Evolutionary conservation across 2,888 invertebrate genomes (phyloP).

Genomic region (Netelia fuscicornis): DNA sequence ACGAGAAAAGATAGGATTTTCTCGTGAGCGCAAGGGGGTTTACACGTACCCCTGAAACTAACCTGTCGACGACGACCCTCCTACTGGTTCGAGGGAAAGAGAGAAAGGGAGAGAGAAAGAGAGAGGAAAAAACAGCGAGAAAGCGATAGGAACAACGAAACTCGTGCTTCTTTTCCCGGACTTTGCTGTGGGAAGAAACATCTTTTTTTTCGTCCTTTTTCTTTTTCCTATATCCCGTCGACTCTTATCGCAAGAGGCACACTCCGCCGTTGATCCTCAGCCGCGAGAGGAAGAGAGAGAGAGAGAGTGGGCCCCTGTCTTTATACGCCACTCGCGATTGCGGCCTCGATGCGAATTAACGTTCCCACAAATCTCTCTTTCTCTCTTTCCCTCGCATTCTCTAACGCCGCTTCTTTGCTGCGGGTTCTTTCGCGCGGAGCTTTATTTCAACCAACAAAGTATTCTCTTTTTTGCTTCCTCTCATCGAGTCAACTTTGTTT

Average conservation of each 20-base stretch:
- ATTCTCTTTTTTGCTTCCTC: not conserved
- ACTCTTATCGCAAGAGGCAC: conserved; percentile 61
- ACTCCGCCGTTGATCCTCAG: conserved; percentile 60
- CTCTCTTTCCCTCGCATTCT: not conserved
- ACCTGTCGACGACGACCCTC: conserved; percentile 44
- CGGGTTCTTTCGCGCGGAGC: conserved; percentile 24
- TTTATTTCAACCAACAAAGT: conserved; percentile 35
- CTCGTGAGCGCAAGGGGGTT: conserved; percentile 21
- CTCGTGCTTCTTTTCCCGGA: conserved; percentile 37
- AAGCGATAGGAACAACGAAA: conserved; percentile 68
- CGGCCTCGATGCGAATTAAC: conserved; percentile 59
- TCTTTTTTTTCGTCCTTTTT: conserved; percentile 21
- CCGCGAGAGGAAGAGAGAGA: conserved; percentile 15
- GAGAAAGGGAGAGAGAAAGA: conserved; percentile 71
- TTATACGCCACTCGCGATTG: conserved; percentile 24
- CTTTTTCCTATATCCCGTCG: conserved; percentile 13
- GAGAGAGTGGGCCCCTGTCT: conserved; percentile 7
- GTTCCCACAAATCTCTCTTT: not conserved
- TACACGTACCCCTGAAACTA: conserved; percentile 44
- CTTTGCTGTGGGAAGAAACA: conserved; percentile 42
- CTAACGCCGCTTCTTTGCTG: conserved; percentile 20
- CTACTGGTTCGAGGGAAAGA: not conserved
- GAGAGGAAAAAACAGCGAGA: conserved; percentile 72
- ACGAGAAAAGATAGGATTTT: conserved; percentile 45
- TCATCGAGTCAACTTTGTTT: not conserved